phyloP scores from a whole-genome alignment of 2,113 vertebrate species.

The Alethe diademata region DNA sequence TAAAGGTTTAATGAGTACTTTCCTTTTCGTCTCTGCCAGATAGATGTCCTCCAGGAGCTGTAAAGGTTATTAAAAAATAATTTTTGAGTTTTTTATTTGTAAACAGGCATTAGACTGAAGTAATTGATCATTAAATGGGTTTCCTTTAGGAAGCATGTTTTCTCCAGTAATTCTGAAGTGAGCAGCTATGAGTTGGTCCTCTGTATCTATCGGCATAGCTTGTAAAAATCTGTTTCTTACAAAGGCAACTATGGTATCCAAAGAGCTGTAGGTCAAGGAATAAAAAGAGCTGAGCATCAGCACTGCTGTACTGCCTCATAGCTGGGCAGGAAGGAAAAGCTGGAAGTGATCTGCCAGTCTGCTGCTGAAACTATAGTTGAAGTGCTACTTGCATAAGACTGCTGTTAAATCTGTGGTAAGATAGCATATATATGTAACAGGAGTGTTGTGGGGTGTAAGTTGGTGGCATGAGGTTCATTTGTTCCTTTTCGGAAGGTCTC shows the following conservation, averaged over 20 bases:
- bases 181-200: background rate
- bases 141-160: background rate
- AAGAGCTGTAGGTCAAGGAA: background rate
- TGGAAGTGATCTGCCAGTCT: background rate
- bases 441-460: background rate
- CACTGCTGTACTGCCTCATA: background rate
- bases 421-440: background rate
- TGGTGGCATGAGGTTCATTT: background rate
- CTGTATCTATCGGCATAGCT: background rate
- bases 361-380: background rate
- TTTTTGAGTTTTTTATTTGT: background rate
- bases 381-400: background rate
- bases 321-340: background rate
- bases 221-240: background rate
- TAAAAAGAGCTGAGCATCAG: background rate
- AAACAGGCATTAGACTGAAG: background rate
- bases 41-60: background rate
- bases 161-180: background rate
- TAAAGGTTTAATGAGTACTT: background rate
- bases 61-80: background rate
- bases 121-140: background rate
- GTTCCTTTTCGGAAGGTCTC: background rate
- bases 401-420: background rate
- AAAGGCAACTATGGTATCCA: background rate
- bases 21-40: background rate